These are phyloP conservation scores for Actinia equina DNA, from an alignment of 64 coral and sea anemone genomes.

Conservation along the genomic window DNA sequence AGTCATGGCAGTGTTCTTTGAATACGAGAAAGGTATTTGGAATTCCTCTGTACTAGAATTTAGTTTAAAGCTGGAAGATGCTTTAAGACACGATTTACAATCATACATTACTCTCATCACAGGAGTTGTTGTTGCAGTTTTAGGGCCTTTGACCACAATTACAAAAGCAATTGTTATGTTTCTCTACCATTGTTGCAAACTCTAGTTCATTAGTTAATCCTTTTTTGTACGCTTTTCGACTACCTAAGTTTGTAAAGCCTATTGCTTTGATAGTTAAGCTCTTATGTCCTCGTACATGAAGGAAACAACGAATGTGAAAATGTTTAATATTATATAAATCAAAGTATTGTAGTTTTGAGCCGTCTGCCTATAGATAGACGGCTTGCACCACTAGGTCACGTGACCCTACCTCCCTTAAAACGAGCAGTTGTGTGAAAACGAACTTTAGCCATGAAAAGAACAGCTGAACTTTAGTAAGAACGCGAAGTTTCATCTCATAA, in stretches of 20 bases:
- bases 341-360: too few species aligned
- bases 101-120: not conserved
- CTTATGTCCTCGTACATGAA: not conserved
- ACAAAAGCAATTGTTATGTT: conserved; percentile 14
- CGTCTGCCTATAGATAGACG: too few species aligned
- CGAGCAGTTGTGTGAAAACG: too few species aligned
- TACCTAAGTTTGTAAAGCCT: not conserved
- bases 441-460: too few species aligned
- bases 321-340: too few species aligned
- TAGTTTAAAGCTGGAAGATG: not conserved
- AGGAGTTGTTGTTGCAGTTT: not conserved
- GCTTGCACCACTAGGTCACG: too few species aligned
- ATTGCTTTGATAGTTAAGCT: not conserved
- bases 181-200: not conserved
- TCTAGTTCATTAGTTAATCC: not conserved
- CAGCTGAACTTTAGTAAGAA: too few species aligned
- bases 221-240: conserved; percentile 5
- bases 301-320: too few species aligned
- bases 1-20: not conserved
- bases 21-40: not conserved
- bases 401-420: too few species aligned
- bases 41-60: not conserved
- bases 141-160: conserved; percentile 4
- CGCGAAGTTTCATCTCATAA: too few species aligned
- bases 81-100: not conserved